Conservation (phyloP, 2,113 vertebrate species). For the Calonectris borealis region DNA sequence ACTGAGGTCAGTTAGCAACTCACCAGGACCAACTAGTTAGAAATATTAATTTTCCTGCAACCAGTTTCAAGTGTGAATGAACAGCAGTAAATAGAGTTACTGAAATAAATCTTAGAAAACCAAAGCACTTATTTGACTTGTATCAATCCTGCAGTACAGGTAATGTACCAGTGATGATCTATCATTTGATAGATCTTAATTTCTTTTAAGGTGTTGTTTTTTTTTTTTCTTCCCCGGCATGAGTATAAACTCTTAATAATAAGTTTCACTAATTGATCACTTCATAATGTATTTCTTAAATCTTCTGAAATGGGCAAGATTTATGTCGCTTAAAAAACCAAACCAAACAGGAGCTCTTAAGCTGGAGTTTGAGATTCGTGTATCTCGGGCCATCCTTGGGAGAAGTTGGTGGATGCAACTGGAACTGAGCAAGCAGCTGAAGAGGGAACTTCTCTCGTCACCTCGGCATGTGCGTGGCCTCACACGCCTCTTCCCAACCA, state of each 20-base stretch:
- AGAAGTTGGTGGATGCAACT: not conserved
- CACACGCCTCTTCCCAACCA: accelerated
- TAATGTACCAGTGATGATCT: not conserved
- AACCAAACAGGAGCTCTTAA: not conserved
- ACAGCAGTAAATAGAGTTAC: not conserved
- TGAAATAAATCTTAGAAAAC: not conserved
- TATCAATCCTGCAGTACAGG: not conserved
- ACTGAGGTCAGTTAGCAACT: not conserved
- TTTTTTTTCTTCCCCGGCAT: not conserved
- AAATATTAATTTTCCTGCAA: not conserved
- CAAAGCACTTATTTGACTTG: not conserved
- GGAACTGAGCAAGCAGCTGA: not conserved
- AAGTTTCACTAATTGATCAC: not conserved
- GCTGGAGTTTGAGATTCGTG: accelerated
- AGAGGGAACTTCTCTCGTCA: not conserved
- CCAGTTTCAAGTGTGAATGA: not conserved
- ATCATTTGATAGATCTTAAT: not conserved
- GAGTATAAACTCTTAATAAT: not conserved
- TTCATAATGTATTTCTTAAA: not conserved
- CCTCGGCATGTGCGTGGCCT: accelerated
- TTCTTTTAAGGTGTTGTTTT: not conserved
- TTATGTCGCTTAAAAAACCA: not conserved
- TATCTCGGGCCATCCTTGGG: not conserved
- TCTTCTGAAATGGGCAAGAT: not conserved
- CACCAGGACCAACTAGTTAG: not conserved